phyloP scores from a whole-genome alignment of 2,888 invertebrate genomes.

The Pegoplata infirma region DNA sequence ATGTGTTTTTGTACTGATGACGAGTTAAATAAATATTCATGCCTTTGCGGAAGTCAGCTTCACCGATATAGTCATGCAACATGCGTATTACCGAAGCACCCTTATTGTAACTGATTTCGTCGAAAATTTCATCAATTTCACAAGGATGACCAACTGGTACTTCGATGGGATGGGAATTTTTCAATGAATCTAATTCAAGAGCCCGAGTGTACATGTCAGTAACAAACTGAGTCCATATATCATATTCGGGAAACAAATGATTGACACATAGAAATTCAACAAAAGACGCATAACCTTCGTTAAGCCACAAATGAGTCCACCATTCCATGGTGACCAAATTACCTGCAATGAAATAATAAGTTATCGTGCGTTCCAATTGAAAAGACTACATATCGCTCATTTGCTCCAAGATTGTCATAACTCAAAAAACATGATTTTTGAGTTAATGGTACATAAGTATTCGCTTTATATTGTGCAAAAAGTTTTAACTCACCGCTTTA shows the following conservation, averaged over 20 bases:
- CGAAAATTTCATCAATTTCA: slow-evolving; percentile 98
- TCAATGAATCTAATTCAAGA: slow-evolving; percentile 90
- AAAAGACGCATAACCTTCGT: slow-evolving; percentile 97
- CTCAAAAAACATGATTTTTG: no score
- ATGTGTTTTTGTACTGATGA: slow-evolving; percentile 94
- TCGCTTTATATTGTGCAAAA: no score
- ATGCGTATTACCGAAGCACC: slow-evolving; percentile 96
- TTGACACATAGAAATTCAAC: slow-evolving; percentile 96
- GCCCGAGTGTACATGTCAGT: slow-evolving; percentile 92
- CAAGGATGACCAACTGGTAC: slow-evolving; percentile 95
- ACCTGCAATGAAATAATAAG: slow-evolving; percentile 65
- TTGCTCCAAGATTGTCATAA: no score
- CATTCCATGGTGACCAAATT: slow-evolving; percentile 99
- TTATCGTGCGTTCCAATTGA: no score
- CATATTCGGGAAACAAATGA: slow-evolving; percentile 94
- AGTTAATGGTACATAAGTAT: no score
- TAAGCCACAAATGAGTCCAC: slow-evolving; percentile 98
- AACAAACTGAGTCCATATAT: slow-evolving; percentile 98
- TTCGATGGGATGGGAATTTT: slow-evolving; percentile 97
- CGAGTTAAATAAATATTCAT: slow-evolving; percentile 93
- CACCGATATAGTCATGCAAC: slow-evolving; percentile 95
- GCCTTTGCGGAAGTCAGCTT: slow-evolving; percentile 93
- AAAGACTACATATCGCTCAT: no score
- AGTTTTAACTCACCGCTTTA: no score
- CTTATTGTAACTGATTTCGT: slow-evolving; percentile 97